Evolutionary conservation across 1,140 invertebrate genomes (phyloP).

Genomic region (Berghia stephanieae): DNA sequence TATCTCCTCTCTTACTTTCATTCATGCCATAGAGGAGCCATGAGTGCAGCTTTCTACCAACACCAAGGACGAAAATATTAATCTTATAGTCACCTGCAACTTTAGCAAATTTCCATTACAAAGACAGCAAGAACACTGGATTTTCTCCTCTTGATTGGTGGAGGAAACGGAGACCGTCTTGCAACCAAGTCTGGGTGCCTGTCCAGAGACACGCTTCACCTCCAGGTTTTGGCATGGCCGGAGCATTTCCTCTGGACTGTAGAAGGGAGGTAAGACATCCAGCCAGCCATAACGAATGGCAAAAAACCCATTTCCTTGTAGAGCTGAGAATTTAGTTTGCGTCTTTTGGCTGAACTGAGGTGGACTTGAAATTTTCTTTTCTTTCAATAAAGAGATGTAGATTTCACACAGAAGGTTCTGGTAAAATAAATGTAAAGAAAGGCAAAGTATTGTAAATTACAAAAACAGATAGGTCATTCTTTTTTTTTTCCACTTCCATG

Average conservation of each 20-base stretch:
- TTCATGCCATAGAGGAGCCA: no score
- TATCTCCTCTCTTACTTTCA: no score
- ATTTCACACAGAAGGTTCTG: constrained; percentile 39
- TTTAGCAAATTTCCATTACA: constrained; percentile 43
- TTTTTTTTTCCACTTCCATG: no score
- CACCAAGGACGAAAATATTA: no score
- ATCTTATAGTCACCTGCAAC: constrained; percentile 46
- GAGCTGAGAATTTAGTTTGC: no score
- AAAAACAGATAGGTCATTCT: no score
- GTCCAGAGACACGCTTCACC: constrained; percentile 23
- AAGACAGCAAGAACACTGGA: constrained; percentile 36
- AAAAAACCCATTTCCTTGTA: constrained; percentile 41
- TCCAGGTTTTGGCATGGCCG: constrained; percentile 31
- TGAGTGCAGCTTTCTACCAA: no score
- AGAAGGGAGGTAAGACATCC: constrained; percentile 43
- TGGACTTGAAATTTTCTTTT: constrained; percentile 3
- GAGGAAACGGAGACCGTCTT: constrained; percentile 14
- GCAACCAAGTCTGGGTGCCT: not conserved
- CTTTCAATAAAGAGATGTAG: constrained; percentile 32
- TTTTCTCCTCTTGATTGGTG: not conserved
- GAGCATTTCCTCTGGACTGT: constrained; percentile 24
- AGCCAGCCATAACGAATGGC: constrained; percentile 41
- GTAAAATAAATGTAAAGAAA: not conserved
- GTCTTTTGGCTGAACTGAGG: no score
- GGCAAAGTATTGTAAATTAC: no score